Conservation (phyloP, 2,113 vertebrate species). For the Jaculus jaculus region DNA sequence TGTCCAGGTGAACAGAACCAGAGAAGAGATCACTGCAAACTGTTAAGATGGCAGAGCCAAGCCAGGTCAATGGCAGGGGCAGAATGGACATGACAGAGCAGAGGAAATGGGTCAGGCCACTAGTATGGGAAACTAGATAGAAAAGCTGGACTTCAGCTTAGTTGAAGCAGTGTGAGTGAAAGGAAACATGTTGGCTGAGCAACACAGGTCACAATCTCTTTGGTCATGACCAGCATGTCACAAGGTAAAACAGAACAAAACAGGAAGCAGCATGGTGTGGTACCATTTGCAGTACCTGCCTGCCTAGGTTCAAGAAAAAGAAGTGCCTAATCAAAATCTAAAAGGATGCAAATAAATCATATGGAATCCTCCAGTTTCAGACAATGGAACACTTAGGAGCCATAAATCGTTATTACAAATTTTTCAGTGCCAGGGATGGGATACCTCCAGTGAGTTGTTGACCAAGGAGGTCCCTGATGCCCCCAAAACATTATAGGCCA, state of each 20-base stretch:
- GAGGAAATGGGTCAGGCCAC: not conserved
- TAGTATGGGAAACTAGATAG: too few species aligned
- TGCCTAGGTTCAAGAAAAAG: not conserved
- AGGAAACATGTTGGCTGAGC: not conserved
- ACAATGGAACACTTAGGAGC: too few species aligned
- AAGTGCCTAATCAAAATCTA: too few species aligned
- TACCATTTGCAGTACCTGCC: not conserved
- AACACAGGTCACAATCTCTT: too few species aligned
- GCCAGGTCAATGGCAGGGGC: not conserved
- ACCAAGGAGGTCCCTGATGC: too few species aligned
- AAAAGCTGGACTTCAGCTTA: not conserved
- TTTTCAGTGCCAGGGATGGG: too few species aligned
- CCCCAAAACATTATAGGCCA: too few species aligned
- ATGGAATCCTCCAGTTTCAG: too few species aligned
- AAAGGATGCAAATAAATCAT: too few species aligned
- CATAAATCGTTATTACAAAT: too few species aligned
- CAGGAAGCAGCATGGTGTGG: not conserved
- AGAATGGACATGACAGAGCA: not conserved
- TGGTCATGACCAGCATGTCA: not conserved
- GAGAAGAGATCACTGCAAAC: not conserved
- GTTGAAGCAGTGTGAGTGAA: not conserved
- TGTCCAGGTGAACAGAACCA: not conserved
- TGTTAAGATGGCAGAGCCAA: not conserved
- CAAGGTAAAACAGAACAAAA: not conserved
- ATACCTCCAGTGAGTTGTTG: too few species aligned